Conservation (phyloP, 1,140 invertebrate species). For the Rhynchophorus ferrugineus region DNA sequence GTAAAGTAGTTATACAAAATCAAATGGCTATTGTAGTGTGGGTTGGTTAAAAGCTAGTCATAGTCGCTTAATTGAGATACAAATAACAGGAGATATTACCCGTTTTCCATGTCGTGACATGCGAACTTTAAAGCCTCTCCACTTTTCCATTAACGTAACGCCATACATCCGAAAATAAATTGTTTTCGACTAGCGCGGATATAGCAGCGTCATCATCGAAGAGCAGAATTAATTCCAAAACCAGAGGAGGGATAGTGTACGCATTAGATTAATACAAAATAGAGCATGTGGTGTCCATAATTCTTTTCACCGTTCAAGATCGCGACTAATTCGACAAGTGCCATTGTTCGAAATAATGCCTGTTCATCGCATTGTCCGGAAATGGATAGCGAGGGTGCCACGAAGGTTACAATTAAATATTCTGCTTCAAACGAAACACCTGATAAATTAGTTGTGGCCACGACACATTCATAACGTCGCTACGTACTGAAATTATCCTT, state of each 20-base stretch:
- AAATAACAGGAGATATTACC: too few relatives aligned
- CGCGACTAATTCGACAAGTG: conserved; percentile 32
- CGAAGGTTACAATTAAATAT: conserved; percentile 27
- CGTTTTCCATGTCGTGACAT: too few relatives aligned
- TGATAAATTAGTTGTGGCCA: conserved; percentile 30
- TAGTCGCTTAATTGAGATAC: too few relatives aligned
- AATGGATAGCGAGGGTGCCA: conserved; percentile 10
- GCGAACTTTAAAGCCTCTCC: too few relatives aligned
- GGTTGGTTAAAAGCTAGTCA: too few relatives aligned
- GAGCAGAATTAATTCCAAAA: conserved; percentile 30
- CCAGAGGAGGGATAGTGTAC: conserved; percentile 31
- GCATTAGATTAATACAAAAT: conserved; percentile 32
- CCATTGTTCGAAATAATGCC: conserved; percentile 32
- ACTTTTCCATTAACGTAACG: too few relatives aligned
- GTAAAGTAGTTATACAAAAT: too few relatives aligned
- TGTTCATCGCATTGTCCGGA: conserved; percentile 23
- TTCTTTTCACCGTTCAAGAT: conserved; percentile 25
- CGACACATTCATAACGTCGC: conserved; percentile 19
- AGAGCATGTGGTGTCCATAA: conserved; percentile 30
- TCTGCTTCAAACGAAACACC: conserved; percentile 28
- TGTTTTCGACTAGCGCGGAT: too few relatives aligned
- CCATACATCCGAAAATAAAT: too few relatives aligned
- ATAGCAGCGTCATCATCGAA: conserved; percentile 14
- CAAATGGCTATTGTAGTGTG: too few relatives aligned
- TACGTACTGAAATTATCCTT: conserved; percentile 18